These are phyloP conservation scores for Axis porcinus DNA, from an alignment of 2,113 vertebrate genomes.

Conservation along the genomic window DNA sequence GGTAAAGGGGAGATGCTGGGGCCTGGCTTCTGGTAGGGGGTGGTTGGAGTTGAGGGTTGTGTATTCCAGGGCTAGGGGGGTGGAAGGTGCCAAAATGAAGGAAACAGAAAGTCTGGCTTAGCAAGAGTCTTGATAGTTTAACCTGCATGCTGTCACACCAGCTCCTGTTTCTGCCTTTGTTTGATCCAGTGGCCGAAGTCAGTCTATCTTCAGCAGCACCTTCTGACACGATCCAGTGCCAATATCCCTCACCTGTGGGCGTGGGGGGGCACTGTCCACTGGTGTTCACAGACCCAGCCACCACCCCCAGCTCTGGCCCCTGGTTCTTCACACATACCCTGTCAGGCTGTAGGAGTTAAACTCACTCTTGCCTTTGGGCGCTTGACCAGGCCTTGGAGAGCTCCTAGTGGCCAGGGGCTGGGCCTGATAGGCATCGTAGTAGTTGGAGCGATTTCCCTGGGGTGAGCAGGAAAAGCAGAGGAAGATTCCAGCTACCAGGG, in stretches of 20 bases:
- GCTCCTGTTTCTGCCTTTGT: slow-evolving; percentile 37
- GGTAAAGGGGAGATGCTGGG: neutral
- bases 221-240: slow-evolving; percentile 46
- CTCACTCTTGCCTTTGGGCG: slow-evolving; percentile 79
- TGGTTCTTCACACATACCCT: slow-evolving; percentile 81
- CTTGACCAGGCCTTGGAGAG: slow-evolving; percentile 64
- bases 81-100: neutral
- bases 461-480: slow-evolving; percentile 88
- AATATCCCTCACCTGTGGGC: slow-evolving; percentile 36
- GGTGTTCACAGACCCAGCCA: slow-evolving; percentile 76
- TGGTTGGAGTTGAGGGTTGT: neutral
- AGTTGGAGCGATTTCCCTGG: slow-evolving; percentile 17
- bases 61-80: neutral
- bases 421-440: slow-evolving; percentile 69
- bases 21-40: neutral
- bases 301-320: slow-evolving; percentile 61
- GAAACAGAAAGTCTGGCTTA: slow-evolving; percentile 26
- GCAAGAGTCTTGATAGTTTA: slow-evolving; percentile 39
- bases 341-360: slow-evolving; percentile 85
- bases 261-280: neutral
- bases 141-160: neutral
- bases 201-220: slow-evolving; percentile 57
- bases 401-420: slow-evolving; percentile 71
- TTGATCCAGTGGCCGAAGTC: slow-evolving; percentile 45
- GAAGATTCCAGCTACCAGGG: slow-evolving; percentile 89